Base-by-base conservation (phyloP, 2,888 invertebrate species). In the Phorcus lineatus region DNA sequence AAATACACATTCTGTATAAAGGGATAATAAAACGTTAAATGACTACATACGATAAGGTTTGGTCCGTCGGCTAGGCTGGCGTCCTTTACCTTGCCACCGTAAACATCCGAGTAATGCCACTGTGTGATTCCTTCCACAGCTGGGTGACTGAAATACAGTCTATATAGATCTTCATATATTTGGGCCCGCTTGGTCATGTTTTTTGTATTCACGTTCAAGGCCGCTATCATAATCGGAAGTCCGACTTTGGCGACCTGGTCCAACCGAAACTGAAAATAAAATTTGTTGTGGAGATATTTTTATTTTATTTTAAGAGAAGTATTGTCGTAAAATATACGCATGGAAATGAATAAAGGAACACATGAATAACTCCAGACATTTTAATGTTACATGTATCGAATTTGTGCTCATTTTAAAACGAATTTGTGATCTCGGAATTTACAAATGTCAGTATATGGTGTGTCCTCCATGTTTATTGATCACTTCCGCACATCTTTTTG, bases 221-320 rank as follows among this genome's bases (percentile, higher is more conserved):
- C 88, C 28, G 88, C 87, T n/a, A 88, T 86, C 87, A 86, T 87
- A 28, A 88, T 81, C 0, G 87, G 87, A 0, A 87, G 78, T 6
- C 86, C 87, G 11, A 84, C 84, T 24, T 86, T 82, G 7, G 88
- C 85, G 1, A 88, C 81, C 11, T 74, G 83, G 77, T 87, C 87
- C 0, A 88, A 57, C 0, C 84, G 77, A 47, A 80, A 82, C 88
- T 88, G 74, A 1, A 79, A 77, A 24, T 55, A 0, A 57, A 1
- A 57, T 24, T 3, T 22, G 13, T 47, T 6, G 11, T 11, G 13
- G 47, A 1, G 47, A 47, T 7, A 36, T n/a, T n/a, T n/a, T n/a
- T n/a, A 36, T 3, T 6, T 36, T 3, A 7, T 36, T 36, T 7
- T 7, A 36, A 7, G 7, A 36, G 36, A 36, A 36, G 36, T 36